These are phyloP conservation scores for Argyra leucocephala DNA, from an alignment of 2,888 invertebrate species.

Conservation along the genomic window DNA sequence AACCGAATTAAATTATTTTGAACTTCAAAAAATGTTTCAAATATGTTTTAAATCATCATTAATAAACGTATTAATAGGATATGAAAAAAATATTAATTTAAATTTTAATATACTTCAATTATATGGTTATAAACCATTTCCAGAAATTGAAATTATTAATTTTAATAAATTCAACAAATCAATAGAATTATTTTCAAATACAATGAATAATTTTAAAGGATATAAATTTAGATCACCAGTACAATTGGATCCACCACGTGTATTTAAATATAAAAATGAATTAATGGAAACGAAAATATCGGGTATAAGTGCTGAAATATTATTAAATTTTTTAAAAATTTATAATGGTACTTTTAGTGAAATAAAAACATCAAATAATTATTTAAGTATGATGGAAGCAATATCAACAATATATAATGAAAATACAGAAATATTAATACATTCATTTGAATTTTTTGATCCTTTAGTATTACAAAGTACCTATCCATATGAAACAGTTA, in stretches of 20 bases:
- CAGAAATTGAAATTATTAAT: constrained; percentile 12
- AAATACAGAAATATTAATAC: constrained; percentile 12
- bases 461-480: constrained; percentile 7
- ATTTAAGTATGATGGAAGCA: not conserved
- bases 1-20: no score
- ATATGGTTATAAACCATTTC: constrained; percentile 14
- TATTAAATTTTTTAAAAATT: constrained; percentile 12
- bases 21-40: no score
- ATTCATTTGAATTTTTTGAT: constrained; percentile 16
- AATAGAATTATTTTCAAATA: constrained; percentile 9
- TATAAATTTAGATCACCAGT: constrained; percentile 16
- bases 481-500: not conserved
- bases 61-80: no score
- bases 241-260: constrained; percentile 11
- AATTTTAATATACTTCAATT: not conserved
- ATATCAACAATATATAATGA: not conserved
- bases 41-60: no score
- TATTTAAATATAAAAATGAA: constrained; percentile 12
- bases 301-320: constrained; percentile 12
- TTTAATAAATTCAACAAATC: constrained; percentile 1
- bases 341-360: constrained; percentile 14
- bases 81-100: no score
- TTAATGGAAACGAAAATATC: not conserved
- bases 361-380: not conserved
- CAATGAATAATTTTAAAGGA: constrained; percentile 12